These are phyloP conservation scores for Proales similis DNA, from an alignment of 1,140 invertebrate genomes.

Conservation along the genomic window DNA sequence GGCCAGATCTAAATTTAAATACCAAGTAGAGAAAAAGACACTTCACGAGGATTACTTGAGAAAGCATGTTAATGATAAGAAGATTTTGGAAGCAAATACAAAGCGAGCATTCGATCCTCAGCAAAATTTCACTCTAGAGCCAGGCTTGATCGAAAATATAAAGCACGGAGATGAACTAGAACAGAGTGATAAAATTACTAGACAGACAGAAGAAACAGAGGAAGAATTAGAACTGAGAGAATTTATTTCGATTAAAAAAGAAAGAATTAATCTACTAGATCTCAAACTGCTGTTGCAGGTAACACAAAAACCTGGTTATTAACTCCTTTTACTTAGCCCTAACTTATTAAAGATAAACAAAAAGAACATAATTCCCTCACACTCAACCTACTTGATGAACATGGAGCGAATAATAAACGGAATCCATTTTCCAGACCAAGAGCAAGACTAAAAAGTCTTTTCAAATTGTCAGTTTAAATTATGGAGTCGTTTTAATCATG, in stretches of 20 bases:
- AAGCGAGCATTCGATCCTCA: slow-evolving; percentile 4
- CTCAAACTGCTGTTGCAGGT: slow-evolving; percentile 21
- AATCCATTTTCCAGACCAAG: too few species aligned
- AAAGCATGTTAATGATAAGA: not conserved
- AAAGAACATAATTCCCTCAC: slow-evolving; percentile 1
- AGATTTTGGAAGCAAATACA: not conserved
- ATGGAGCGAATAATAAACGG: slow-evolving; percentile 24
- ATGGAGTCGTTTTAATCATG: too few species aligned
- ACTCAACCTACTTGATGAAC: slow-evolving; percentile 19
- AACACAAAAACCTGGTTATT: not conserved
- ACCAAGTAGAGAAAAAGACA: not conserved
- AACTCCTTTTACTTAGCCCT: too few species aligned
- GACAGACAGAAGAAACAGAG: not conserved
- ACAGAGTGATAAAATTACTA: too few species aligned
- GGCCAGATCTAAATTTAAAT: slow-evolving; percentile 11
- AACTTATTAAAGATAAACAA: not conserved
- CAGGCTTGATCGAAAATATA: too few species aligned
- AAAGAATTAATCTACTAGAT: slow-evolving; percentile 21
- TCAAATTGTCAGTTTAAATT: too few species aligned
- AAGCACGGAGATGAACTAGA: too few species aligned
- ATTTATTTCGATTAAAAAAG: slow-evolving; percentile 4
- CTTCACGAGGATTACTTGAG: not conserved
- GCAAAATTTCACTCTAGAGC: too few species aligned
- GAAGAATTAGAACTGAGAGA: slow-evolving; percentile 2
- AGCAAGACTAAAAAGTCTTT: too few species aligned